Evolutionary conservation across 2,888 invertebrate species (phyloP), one percentile per base, ranked within the genome.

Genomic region (Pyrrhosoma nymphula): DNA sequence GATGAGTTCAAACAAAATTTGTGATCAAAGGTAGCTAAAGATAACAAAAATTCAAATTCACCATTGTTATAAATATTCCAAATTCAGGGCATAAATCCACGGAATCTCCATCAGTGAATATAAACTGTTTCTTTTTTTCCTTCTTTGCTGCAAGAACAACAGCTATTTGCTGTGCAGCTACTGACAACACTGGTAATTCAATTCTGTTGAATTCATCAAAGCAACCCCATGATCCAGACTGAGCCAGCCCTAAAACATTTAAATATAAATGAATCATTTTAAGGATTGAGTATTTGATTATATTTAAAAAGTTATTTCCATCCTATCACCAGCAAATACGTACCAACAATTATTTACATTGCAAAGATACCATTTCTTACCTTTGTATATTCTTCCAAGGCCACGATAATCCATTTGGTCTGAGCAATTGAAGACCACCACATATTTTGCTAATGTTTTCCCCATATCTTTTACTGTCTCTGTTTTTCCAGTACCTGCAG

Each of bases 401-500:
- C 99, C 99, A 97, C 99, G 98, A 97, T 99, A 99, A 97, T 99
- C 99, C 99, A 99, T 99, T 97, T 99, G 99, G 97, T 99, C 99
- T 0, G 99, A 99, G 97, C 99, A 99, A 97, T 99, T 99, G 97
- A 99, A 99, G 88, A 99, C 99, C 23, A 99, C 99, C 35, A 99
- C 99, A 97, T 99, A 99, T 97, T 99, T 99, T 82, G 99, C 99
- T 88, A 99, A 97, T 39, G 99, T 99, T 97, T 99, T 99, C 88
- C 99, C 99, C 99, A 99, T 99, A 97, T 99, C 99, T 97, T 99
- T 99, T 0, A 99, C 99, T 0, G 99, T 99, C 97, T 99, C 99
- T 0, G 99, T 99, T 97, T 99, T 99, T 14, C 99, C 99, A 0
- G 99, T 99, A n/a, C 99, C 99, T 0, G 99, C 99, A 2, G 99